Conservation (phyloP, 2,888 invertebrate genomes). For the Cephus sareptanus region DNA sequence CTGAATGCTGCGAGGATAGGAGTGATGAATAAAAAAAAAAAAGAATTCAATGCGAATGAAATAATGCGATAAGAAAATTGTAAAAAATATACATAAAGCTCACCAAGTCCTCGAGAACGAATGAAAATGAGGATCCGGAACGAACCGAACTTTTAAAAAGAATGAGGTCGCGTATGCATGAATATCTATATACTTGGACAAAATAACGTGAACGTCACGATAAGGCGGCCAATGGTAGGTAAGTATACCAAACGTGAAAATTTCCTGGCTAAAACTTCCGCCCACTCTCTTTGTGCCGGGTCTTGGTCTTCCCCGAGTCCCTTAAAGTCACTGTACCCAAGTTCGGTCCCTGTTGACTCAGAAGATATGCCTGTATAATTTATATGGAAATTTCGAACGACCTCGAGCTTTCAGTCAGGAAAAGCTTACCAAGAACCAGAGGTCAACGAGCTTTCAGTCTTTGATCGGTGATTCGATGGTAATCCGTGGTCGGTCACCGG, state of each 20-base stretch:
- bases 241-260: not conserved
- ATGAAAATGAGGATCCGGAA: not conserved
- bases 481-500: not conserved
- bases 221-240: not conserved
- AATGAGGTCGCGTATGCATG: not conserved
- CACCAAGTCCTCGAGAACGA: not conserved
- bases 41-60: not conserved
- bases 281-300: not conserved
- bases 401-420: not conserved
- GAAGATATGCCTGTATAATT: not conserved
- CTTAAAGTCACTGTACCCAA: not conserved
- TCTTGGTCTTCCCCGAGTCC: not conserved
- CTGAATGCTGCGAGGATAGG: not conserved
- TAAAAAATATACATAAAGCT: not conserved
- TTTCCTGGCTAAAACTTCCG: not conserved
- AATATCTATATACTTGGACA: not conserved
- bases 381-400: not conserved
- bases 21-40: not conserved
- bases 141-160: not conserved
- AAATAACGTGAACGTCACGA: not conserved
- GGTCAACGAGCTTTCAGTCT: not conserved
- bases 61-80: not conserved
- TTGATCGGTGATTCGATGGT: not conserved
- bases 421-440: not conserved
- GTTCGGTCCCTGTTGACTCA: not conserved